A percentile compares a stretch with the other conserved stretches of the same genome.
These are phyloP conservation scores for Coranthus polyacanthus DNA, from an alignment of 2,797 vertebrate genomes.

Conservation along the genomic window DNA sequence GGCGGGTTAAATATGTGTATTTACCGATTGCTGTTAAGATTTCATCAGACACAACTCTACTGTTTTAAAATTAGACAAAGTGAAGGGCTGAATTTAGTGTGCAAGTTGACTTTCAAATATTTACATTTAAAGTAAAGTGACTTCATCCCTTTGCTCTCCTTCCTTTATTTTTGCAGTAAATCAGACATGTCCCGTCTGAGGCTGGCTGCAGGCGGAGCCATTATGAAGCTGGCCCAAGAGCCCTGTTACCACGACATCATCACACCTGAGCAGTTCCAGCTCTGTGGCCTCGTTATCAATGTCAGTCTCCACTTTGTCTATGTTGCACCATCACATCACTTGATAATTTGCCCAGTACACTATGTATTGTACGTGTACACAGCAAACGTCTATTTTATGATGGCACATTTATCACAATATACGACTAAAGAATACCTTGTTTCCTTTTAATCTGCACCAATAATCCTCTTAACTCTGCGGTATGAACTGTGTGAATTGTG, in stretches of 20 bases:
- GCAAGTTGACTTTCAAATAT: not conserved
- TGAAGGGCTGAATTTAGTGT: not conserved
- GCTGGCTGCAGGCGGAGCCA: slow-evolving; percentile 96
- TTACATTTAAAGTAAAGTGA: not conserved
- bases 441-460: not conserved
- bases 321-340: not conserved
- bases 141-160: slow-evolving; percentile 21
- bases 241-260: slow-evolving; percentile 99
- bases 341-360: not conserved
- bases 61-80: too few relatives aligned
- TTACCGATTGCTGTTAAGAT: too few relatives aligned
- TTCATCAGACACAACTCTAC: too few relatives aligned
- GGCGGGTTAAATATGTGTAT: too few relatives aligned
- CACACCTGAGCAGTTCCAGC: slow-evolving; percentile 98
- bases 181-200: slow-evolving; percentile 99
- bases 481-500: not conserved
- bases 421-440: not conserved
- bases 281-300: slow-evolving; percentile 98
- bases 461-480: not conserved
- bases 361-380: too few relatives aligned
- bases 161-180: slow-evolving; percentile 86
- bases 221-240: slow-evolving; percentile 99
- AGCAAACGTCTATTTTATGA: too few relatives aligned
- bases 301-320: slow-evolving; percentile 84
- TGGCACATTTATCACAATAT: too few relatives aligned